Base-by-base conservation (phyloP, 2,888 invertebrate genomes). In the Cataglyphis cursor region DNA sequence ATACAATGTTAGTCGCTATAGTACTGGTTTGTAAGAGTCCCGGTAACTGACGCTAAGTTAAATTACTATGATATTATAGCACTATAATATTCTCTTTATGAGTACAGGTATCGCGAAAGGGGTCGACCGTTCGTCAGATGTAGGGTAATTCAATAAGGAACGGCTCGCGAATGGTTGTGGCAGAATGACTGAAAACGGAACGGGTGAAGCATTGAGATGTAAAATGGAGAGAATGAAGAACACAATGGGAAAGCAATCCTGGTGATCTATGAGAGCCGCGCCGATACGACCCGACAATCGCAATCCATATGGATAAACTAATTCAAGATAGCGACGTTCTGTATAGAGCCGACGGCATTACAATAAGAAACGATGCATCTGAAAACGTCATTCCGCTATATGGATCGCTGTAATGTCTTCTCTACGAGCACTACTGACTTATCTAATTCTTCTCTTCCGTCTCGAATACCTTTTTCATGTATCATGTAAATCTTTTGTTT, bases 251-350 rank as follows among this genome's bases (percentile, higher is more conserved):
- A 89, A 86, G 87, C 90, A 85, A 91, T 91, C 90, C 87, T 62
- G 66, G 84, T 91, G 90, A 91, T 90, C 90, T 90, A 90, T 88
- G 89, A 85, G 88, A 84, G 18, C 54, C 61, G 64, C 66, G 66
- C 41, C 65, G 59, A 86, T 81, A 64, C 81, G 81, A 66, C 83
- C 12, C 84, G 88, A 91, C 90, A 88, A 92, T 91, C 87, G 89
- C 90, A 83, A 92, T 93, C 92, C 93, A 93, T 93, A 93, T 93
- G 93, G 92, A 93, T 93, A 92, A 93, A 92, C 92, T 92, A 93
- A 93, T 93, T 93, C 90, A 89, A 91, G 90, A 88, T n/a, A n/a
- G 51, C 83, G 83, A 81, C 64, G 76, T 82, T 84, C 83, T 81
- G 78, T 84, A 85, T 81, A 80, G 24, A 31, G 2, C 51, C 59